Conservation (phyloP, 2,888 invertebrate species). For the Criorhina ranunculi region DNA sequence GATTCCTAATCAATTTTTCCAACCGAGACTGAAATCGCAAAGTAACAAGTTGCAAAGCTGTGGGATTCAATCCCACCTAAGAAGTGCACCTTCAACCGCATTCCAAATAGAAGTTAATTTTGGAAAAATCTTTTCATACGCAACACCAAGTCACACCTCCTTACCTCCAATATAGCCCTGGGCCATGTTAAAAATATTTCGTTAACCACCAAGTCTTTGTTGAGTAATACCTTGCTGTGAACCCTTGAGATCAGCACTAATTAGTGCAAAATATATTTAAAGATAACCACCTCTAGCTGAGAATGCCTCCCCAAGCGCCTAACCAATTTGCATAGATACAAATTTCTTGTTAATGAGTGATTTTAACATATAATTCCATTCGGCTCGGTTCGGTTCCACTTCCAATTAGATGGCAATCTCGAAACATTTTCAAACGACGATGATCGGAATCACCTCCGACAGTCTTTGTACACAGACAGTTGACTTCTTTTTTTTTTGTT, state of each 20-base stretch:
- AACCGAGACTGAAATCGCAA: too few species aligned
- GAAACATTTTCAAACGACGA: constrained; percentile 41
- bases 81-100: too few species aligned
- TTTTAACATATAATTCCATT: constrained; percentile 70
- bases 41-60: too few species aligned
- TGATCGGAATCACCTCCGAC: constrained; percentile 36
- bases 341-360: constrained; percentile 75
- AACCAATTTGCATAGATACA: constrained; percentile 74
- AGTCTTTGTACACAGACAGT: not conserved
- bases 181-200: not conserved
- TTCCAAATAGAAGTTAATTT: too few species aligned
- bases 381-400: constrained; percentile 48
- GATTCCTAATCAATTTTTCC: too few species aligned
- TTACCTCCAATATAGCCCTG: too few species aligned
- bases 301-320: constrained; percentile 7
- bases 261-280: constrained; percentile 54
- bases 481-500: not conserved
- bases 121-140: too few species aligned
- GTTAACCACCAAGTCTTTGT: not conserved
- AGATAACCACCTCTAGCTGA: constrained; percentile 47
- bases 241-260: constrained; percentile 42
- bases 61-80: too few species aligned
- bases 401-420: constrained; percentile 68
- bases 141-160: too few species aligned
- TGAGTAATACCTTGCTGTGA: constrained; percentile 12